Conservation (phyloP, 2,888 invertebrate species). For the Villa cingulata region DNA sequence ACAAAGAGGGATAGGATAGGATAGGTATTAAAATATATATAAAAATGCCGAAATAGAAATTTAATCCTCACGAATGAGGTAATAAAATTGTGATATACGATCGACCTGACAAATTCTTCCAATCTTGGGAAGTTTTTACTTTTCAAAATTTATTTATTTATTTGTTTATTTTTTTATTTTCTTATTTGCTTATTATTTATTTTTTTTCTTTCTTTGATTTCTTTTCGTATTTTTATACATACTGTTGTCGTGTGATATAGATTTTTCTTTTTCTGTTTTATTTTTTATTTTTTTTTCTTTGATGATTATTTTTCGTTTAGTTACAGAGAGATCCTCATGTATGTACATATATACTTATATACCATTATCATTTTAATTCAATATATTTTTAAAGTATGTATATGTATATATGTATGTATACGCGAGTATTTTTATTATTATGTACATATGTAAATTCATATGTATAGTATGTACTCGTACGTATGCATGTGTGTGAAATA, state of each 20-base stretch:
- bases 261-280: background rate
- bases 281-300: background rate
- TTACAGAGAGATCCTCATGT: no score
- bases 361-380: no score
- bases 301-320: no score
- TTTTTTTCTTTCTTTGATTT: background rate
- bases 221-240: no score
- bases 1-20: conserved; percentile 4
- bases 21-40: conserved; percentile 6
- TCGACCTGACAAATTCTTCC: conserved; percentile 12
- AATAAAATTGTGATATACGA: conserved; percentile 15
- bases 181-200: background rate
- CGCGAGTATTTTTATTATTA: no score
- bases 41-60: conserved; percentile 15
- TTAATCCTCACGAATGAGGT: conserved; percentile 15
- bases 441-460: no score
- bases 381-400: no score
- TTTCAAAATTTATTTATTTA: background rate
- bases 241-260: no score
- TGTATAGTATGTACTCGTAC: no score
- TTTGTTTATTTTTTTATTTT: background rate
- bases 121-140: background rate
- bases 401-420: no score
- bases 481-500: no score
- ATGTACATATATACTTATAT: no score